phyloP scores from a whole-genome alignment of 1,140 invertebrate species.

The Ephestia elutella region DNA sequence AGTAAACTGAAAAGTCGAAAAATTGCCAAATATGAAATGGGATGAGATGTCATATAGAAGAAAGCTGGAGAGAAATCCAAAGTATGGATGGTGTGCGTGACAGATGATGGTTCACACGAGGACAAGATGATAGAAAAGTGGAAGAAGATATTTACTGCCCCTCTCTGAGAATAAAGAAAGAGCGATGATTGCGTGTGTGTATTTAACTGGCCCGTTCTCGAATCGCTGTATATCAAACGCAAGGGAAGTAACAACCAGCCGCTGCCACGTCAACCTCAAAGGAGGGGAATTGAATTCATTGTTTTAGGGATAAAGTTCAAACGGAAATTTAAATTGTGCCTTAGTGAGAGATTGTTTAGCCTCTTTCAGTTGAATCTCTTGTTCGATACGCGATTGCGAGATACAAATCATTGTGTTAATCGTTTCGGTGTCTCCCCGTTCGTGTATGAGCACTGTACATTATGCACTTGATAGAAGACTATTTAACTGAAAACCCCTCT shows the following conservation, averaged over 20 bases:
- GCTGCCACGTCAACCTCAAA: not conserved
- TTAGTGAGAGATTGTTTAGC: constrained; percentile 66
- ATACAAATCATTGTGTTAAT: constrained; percentile 16
- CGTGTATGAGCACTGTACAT: constrained; percentile 43
- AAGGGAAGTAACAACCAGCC: not conserved
- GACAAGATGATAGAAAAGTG: too few species aligned
- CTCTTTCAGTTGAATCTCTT: constrained; percentile 46
- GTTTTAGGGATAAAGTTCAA: constrained; percentile 70
- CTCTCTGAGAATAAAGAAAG: not conserved
- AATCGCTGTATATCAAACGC: not conserved
- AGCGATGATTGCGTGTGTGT: not conserved
- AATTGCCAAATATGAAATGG: too few species aligned
- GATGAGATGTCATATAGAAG: too few species aligned
- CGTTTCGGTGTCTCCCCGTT: constrained; percentile 15
- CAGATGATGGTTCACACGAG: too few species aligned
- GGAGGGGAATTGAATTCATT: constrained; percentile 59
- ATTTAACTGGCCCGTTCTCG: not conserved
- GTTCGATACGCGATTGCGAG: constrained; percentile 20
- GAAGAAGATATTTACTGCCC: too few species aligned
- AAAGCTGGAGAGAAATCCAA: too few species aligned
- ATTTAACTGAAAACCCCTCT: constrained; percentile 48
- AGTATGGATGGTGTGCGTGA: too few species aligned
- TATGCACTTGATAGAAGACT: constrained; percentile 29
- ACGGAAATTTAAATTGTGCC: constrained; percentile 70
- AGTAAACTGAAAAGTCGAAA: too few species aligned